phyloP scores from a whole-genome alignment of 2,113 vertebrate genomes.

The Nibea coibor region DNA sequence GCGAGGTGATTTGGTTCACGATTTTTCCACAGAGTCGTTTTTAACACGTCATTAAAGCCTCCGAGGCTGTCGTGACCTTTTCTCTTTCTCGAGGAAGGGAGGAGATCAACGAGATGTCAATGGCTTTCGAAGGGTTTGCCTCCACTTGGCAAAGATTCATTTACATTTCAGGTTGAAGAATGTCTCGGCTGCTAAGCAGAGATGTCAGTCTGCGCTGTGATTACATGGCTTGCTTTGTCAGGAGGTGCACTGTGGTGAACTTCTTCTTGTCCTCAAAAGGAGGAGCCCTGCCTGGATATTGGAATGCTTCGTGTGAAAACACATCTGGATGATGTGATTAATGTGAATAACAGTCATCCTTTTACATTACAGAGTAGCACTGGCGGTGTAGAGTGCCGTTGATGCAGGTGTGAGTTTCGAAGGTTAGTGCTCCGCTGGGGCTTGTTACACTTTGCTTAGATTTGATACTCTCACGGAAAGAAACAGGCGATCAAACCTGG shows the following conservation, averaged over 20 bases:
- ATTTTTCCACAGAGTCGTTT: conserved; percentile 39
- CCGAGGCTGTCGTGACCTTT: conserved; percentile 39
- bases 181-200: conserved; percentile 13
- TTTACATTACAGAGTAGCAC: conserved; percentile 57
- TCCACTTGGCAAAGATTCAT: conserved; percentile 17
- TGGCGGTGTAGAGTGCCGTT: conserved; percentile 40
- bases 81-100: conserved; percentile 1
- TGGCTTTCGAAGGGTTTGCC: neutral
- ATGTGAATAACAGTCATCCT: conserved; percentile 70
- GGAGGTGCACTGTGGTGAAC: conserved; percentile 7
- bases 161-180: conserved; percentile 17
- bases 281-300: conserved; percentile 23
- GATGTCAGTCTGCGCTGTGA: conserved; percentile 23
- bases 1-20: conserved; percentile 26
- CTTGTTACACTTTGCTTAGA: conserved; percentile 56
- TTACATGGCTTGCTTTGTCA: conserved; percentile 35
- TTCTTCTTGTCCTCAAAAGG: conserved; percentile 8
- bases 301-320: conserved; percentile 56
- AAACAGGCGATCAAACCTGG: conserved; percentile 61
- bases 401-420: conserved; percentile 73
- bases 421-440: conserved; percentile 68
- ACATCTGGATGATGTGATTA: conserved; percentile 78
- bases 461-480: conserved; percentile 75
- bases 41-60: conserved; percentile 58
- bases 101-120: conserved; percentile 27